These are phyloP conservation scores for Oenanthe oenanthe DNA, from an alignment of 2,113 vertebrate species.

Conservation along the genomic window DNA sequence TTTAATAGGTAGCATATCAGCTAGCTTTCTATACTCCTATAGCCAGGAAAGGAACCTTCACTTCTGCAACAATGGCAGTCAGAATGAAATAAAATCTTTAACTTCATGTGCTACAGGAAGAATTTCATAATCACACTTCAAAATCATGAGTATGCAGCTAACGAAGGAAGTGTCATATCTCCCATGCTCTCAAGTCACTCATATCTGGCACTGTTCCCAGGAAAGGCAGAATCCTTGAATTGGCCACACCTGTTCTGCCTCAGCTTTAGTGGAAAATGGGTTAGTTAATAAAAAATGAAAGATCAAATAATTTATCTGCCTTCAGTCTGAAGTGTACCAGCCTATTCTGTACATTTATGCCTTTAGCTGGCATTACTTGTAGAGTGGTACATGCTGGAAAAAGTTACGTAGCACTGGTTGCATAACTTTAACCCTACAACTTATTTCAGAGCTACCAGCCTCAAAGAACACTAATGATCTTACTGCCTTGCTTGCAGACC, in stretches of 20 bases:
- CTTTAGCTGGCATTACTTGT: background rate
- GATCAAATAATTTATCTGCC: background rate
- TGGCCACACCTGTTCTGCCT: background rate
- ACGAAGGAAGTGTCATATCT: background rate
- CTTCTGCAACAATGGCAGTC: background rate
- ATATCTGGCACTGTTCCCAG: background rate
- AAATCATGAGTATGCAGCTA: background rate
- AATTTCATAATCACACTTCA: background rate
- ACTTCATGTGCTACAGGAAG: background rate
- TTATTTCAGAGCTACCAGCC: background rate
- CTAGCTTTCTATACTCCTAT: too few species aligned
- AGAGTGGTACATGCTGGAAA: background rate
- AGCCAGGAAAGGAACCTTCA: background rate
- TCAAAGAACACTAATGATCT: background rate
- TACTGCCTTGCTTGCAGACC: background rate
- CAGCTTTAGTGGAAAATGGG: background rate
- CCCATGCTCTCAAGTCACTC: background rate
- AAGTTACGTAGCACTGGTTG: background rate
- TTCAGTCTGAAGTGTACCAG: background rate
- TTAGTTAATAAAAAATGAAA: background rate
- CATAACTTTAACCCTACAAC: background rate
- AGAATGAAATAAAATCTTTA: background rate
- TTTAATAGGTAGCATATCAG: too few species aligned
- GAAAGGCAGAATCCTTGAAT: background rate
- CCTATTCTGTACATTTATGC: background rate